Evolutionary conservation across 2,797 vertebrate species (phyloP).

Genomic region (Emydoidea blandingii): DNA sequence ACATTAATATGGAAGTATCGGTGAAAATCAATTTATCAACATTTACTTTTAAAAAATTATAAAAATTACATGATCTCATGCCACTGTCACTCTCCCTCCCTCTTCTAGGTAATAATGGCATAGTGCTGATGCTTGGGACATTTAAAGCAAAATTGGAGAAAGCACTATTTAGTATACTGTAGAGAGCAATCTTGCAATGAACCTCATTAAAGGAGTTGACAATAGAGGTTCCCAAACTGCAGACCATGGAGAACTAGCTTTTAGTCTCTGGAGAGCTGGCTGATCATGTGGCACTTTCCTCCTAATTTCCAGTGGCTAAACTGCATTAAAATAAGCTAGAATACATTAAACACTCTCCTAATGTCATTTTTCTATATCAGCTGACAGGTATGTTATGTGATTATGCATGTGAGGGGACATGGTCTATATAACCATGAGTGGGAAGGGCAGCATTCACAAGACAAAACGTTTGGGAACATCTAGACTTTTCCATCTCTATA

Average conservation of each 20-base stretch:
- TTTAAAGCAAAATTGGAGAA: not conserved
- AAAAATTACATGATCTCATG: not conserved
- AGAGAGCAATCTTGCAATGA: not conserved
- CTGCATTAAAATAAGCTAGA: not conserved
- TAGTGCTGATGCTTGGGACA: not conserved
- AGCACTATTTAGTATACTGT: not conserved
- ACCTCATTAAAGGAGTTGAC: not conserved
- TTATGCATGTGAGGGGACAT: not conserved
- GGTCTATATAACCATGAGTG: not conserved
- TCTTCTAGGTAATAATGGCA: not conserved
- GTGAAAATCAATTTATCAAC: not conserved
- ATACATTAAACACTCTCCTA: not conserved
- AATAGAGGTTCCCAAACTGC: not conserved
- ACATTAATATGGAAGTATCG: not conserved
- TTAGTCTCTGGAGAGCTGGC: not conserved
- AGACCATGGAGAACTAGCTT: not conserved
- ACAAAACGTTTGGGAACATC: not conserved
- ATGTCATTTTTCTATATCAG: not conserved
- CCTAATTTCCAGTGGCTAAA: not conserved
- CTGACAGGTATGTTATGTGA: not conserved
- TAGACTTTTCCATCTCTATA: not conserved
- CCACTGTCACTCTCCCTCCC: not conserved
- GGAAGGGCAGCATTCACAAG: not conserved
- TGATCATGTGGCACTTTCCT: not conserved
- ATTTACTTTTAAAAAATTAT: not conserved